Conservation (phyloP, 2,797 vertebrate genomes). For the Thunnus albacares region DNA sequence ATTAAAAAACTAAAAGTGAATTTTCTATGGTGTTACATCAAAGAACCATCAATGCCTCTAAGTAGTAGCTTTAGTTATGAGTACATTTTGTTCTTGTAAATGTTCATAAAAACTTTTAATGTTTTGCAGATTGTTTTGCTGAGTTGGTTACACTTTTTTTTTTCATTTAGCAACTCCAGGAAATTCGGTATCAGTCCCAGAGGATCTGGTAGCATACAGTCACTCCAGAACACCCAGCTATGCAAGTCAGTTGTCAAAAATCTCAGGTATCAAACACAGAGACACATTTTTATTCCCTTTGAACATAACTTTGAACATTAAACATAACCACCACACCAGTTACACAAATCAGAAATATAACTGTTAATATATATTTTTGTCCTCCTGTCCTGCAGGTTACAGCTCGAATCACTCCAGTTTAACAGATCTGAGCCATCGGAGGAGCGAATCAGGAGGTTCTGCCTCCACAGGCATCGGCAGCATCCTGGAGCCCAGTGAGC, state of each 20-base stretch:
- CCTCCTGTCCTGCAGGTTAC: slow-evolving; percentile 85
- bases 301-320: not conserved
- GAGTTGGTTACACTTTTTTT: not conserved
- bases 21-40: not conserved
- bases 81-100: not conserved
- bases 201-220: slow-evolving; percentile 89
- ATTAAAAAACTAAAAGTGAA: not conserved
- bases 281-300: not conserved
- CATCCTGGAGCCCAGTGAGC: slow-evolving; percentile 89
- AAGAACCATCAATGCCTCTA: not conserved
- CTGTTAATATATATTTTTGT: not conserved
- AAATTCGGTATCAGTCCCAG: slow-evolving; percentile 90
- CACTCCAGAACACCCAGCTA: slow-evolving; percentile 95
- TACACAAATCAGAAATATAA: not conserved
- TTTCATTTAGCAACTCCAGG: slow-evolving; percentile 79
- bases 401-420: slow-evolving; percentile 93
- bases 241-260: slow-evolving; percentile 91
- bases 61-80: not conserved
- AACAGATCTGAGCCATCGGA: slow-evolving; percentile 92
- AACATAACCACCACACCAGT: not conserved
- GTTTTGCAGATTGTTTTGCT: not conserved
- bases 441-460: slow-evolving; percentile 91
- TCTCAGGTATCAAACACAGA: slow-evolving; percentile 88
- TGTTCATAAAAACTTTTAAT: not conserved
- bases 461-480: slow-evolving; percentile 93